A percentile compares a stretch with the other conserved stretches of the same genome.
Evolutionary conservation across 2,797 vertebrate genomes (phyloP).

Genomic region (Eospalax fontanierii): DNA sequence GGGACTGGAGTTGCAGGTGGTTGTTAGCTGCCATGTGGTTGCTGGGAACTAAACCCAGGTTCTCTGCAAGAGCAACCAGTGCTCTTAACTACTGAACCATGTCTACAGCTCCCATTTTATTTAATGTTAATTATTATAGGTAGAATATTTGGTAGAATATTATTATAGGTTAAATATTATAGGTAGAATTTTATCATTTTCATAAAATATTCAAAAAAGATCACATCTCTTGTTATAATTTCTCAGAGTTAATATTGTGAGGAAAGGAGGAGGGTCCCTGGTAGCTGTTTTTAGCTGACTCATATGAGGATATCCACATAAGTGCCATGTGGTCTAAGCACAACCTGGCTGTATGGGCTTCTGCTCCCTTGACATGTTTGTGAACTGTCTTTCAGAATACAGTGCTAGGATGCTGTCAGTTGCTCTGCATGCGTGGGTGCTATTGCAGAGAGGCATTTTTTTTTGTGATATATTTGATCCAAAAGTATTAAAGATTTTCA

Average conservation of each 20-base stretch:
- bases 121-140: background rate
- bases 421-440: background rate
- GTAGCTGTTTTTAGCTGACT: background rate
- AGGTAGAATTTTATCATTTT: constrained; percentile 36
- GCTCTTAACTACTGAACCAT: no score
- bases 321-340: background rate
- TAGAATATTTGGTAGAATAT: no score
- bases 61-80: no score
- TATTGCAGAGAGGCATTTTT: background rate
- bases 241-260: background rate
- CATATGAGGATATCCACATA: background rate
- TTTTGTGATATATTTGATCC: background rate
- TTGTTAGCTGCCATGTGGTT: no score
- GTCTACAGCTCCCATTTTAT: no score
- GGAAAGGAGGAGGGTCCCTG: background rate
- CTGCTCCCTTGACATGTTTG: background rate
- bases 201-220: background rate
- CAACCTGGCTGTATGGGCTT: background rate
- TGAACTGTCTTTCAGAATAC: background rate
- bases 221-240: background rate
- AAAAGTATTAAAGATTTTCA: background rate
- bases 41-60: no score
- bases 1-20: no score
- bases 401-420: background rate
- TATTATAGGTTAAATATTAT: background rate